A percentile compares a stretch with the other conserved stretches of the same genome.
Evolutionary conservation across 2,113 vertebrate genomes (phyloP).

Genomic region (Corythaixoides concolor): DNA sequence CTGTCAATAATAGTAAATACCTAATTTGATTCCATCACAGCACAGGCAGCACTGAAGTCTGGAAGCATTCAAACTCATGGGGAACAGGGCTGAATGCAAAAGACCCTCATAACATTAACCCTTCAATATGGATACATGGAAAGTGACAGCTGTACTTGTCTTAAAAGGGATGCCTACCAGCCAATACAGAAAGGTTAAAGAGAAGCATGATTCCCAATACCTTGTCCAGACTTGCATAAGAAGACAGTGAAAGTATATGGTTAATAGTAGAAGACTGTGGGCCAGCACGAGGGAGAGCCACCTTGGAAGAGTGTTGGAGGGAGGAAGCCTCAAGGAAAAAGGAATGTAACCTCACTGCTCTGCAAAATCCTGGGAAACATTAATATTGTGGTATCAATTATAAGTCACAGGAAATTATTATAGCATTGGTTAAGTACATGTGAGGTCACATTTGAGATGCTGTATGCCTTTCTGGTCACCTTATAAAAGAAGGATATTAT

Average conservation of each 20-base stretch:
- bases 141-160: neutral
- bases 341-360: neutral
- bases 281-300: neutral
- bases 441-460: slow-evolving; percentile 48
- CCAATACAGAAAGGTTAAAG: neutral
- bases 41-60: neutral
- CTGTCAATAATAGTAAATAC: neutral
- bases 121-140: neutral
- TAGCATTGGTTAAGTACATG: slow-evolving; percentile 50
- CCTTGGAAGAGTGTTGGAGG: neutral
- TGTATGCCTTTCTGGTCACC: slow-evolving; percentile 47
- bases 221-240: neutral
- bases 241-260: neutral
- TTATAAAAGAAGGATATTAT: slow-evolving; percentile 52
- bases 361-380: slow-evolving; percentile 61
- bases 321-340: slow-evolving; percentile 6
- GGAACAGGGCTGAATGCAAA: neutral
- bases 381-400: slow-evolving; percentile 58
- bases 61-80: neutral
- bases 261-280: slow-evolving; percentile 15
- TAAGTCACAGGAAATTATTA: slow-evolving; percentile 75
- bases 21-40: neutral
- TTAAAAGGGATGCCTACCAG: neutral
- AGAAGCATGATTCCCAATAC: neutral
- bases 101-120: neutral